A percentile compares a stretch with the other conserved stretches of the same genome.
phyloP scores from a whole-genome alignment of 2,797 vertebrate genomes.

The Picus viridis region DNA sequence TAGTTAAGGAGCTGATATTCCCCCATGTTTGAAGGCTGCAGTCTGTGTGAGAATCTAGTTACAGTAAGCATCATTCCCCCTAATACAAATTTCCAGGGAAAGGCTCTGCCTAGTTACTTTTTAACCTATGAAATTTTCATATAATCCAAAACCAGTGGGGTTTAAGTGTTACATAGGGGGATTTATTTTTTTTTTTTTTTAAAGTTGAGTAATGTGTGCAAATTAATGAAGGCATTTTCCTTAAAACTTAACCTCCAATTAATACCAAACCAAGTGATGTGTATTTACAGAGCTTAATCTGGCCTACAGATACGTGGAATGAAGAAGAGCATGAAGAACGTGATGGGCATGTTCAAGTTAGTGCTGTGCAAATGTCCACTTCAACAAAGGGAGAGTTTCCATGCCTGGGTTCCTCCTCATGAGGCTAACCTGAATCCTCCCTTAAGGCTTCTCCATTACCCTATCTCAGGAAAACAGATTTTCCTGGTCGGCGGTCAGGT shows the following conservation, averaged over 20 bases:
- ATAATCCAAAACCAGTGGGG: background rate
- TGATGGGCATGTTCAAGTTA: too few relatives aligned
- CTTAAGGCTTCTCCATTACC: background rate
- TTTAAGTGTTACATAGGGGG: background rate
- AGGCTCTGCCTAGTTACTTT: background rate
- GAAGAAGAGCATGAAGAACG: background rate
- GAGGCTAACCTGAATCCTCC: background rate
- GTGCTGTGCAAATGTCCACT: accelerated
- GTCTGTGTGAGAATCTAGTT: background rate
- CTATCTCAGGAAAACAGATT: background rate
- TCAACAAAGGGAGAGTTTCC: background rate
- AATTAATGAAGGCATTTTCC: background rate
- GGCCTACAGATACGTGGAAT: background rate
- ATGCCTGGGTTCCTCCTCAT: background rate
- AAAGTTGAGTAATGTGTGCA: background rate
- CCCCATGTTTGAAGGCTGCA: background rate
- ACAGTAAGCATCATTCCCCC: background rate
- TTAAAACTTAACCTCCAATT: background rate
- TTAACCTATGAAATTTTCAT: background rate
- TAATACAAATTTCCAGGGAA: background rate
- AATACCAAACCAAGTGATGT: background rate
- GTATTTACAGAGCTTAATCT: background rate
- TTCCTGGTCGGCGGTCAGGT: too few relatives aligned
- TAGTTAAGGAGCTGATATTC: background rate
- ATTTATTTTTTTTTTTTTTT: background rate